Evolutionary conservation across 2,797 vertebrate species (phyloP), one percentile per base, ranked within the genome.

Genomic region (Nannoperca australis): DNA sequence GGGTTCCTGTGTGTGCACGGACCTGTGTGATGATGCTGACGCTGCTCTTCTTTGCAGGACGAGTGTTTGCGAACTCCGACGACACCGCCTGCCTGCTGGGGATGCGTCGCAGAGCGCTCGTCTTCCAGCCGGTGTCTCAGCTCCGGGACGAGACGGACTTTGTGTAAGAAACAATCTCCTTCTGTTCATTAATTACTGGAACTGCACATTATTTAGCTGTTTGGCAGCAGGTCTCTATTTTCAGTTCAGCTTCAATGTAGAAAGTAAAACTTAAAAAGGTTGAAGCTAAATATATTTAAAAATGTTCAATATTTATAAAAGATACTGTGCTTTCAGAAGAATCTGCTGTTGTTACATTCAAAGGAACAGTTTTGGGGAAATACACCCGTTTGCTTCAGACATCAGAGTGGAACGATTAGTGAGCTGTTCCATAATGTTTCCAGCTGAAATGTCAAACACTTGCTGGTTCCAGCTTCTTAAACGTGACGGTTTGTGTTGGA

Each of bases 71-170:
- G 0, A 97, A 96, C 78, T 94, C 92, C 0, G 96, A 97, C 4
- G 97, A 99, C 74, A 95, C 95, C 0, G 95, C 96, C 0, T 99
- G 98, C 44, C 93, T 99, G 90, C 64, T 99, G 94, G 98, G 98
- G 81, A 98, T 99, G 95, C 94, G 95, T 0, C 95, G 97, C 44
- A 95, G 97, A 34, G 96, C 96, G 2, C 89, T 99, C 54, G 73
- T 97, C 70, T 99, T 99, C 78, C 97, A 97, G 59, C 97, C 98
- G 0, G 96, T 99, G 68, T 80, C 85, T 0, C 90, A 96, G 79
- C 95, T 99, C 2, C 96, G 91, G 86, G 90, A 93, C 0, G 94
- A 97, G 83, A 97, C 97, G 0, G 98, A 99, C 92, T 98, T 99
- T 61, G 94, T 96, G 97, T 99, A 94, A 91, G 92, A 54, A n/a